A percentile compares a stretch with the other conserved stretches of the same genome.
These are phyloP conservation scores for Clarias magur DNA, from an alignment of 2,113 vertebrate species.

Conservation along the genomic window DNA sequence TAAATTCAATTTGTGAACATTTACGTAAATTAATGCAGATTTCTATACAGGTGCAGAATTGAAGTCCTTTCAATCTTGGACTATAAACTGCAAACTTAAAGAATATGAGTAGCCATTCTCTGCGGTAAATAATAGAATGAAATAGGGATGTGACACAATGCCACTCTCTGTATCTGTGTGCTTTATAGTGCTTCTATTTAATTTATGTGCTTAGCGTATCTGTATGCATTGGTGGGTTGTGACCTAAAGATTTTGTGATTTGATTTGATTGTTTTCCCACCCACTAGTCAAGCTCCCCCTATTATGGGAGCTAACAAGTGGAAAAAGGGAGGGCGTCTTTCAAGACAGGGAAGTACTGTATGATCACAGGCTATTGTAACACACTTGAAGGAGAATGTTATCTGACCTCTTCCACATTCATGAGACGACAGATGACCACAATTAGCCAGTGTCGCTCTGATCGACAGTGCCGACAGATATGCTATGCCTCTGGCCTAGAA, in stretches of 20 bases:
- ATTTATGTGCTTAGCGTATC: neutral
- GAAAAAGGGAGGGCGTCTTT: neutral
- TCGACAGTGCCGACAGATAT: neutral
- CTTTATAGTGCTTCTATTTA: neutral
- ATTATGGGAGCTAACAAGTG: neutral
- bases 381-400: neutral
- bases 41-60: neutral
- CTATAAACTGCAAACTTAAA: neutral
- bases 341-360: neutral
- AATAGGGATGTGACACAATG: neutral
- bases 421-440: neutral
- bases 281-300: neutral
- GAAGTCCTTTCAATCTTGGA: neutral
- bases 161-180: neutral
- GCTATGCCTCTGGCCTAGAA: neutral
- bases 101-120: neutral
- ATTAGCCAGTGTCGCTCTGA: neutral
- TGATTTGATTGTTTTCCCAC: neutral
- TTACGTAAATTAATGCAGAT: neutral
- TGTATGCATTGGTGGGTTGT: neutral
- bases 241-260: neutral
- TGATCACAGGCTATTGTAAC: neutral
- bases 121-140: neutral
- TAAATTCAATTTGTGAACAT: neutral
- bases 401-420: neutral